phyloP scores from a whole-genome alignment of 2,113 vertebrate genomes.

The Cebidichthys violaceus region DNA sequence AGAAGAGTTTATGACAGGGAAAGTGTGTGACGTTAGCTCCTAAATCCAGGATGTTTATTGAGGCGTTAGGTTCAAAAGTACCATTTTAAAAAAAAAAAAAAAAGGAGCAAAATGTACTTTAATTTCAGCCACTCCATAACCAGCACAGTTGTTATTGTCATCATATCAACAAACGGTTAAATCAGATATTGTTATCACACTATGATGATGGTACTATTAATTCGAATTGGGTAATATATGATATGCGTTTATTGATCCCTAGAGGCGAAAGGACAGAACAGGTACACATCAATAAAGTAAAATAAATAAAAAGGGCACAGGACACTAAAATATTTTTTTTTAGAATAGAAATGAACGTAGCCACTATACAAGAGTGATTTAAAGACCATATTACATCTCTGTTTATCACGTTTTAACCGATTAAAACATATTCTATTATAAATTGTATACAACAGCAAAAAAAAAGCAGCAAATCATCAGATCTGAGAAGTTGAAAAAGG shows the following conservation, averaged over 20 bases:
- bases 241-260: background rate
- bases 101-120: background rate
- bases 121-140: background rate
- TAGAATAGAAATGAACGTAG: background rate
- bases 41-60: background rate
- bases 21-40: background rate
- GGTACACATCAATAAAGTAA: background rate
- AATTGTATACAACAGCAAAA: background rate
- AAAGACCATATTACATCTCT: background rate
- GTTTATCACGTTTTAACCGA: background rate
- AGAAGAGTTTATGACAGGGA: background rate
- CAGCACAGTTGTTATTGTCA: background rate
- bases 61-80: slow-evolving; percentile 12
- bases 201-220: background rate
- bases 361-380: background rate
- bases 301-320: background rate
- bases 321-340: background rate
- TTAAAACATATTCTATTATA: background rate
- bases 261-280: background rate
- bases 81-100: no score
- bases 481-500: background rate
- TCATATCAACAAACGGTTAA: background rate
- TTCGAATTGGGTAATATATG: background rate
- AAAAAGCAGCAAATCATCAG: background rate
- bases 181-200: background rate